Base-by-base conservation (phyloP, 2,888 invertebrate genomes). In the Halocaridina rubra region DNA sequence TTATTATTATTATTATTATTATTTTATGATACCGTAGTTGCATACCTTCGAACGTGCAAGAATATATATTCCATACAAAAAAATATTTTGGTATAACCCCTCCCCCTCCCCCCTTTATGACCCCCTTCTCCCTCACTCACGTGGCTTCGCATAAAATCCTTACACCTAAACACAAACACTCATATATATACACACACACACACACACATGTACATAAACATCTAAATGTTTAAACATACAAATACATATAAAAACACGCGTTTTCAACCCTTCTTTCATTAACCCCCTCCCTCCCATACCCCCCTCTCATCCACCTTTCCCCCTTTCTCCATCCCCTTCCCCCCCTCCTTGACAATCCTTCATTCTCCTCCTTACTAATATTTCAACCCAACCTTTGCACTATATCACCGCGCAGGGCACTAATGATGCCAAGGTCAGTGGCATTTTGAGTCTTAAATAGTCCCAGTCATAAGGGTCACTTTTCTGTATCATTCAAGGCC, bases 371-470 rank as follows among this genome's bases (percentile, higher is more conserved):
- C n/a, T n/a, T 77, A 32, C 5, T 64, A 19, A 77, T 77, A 77
- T 32, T 22, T 77, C 61, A 77, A 57, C 59, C 22, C 24, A 64
- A 33, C 72, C 77, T 32, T 33, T 77, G 64, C 64, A 77, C 64
- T 77, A 77, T 77, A 77, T 77, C 77, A 64, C 77, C 77, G 30
- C 30, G 64, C 33, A 24, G 64, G 77, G 64, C 77, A 33, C 77
- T 77, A 77, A 77, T 77, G 59, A 77, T 33, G 22, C 5, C 33
- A 32, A 19, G 8, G n/a, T 10, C 64, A 24, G 3, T 4, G 61
- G 64, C 16, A 77, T 1, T 24, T 22, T 64, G 19, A 19, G 7
- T 64, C 32, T 61, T 77, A 59, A 3, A n/a, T 16, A 57, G 19
- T 19, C 13, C 19, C 30, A 22, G 19, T 2, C 32, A 19, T 24